phyloP scores from a whole-genome alignment of 2,888 invertebrate species.

The Papilio demoleus region DNA sequence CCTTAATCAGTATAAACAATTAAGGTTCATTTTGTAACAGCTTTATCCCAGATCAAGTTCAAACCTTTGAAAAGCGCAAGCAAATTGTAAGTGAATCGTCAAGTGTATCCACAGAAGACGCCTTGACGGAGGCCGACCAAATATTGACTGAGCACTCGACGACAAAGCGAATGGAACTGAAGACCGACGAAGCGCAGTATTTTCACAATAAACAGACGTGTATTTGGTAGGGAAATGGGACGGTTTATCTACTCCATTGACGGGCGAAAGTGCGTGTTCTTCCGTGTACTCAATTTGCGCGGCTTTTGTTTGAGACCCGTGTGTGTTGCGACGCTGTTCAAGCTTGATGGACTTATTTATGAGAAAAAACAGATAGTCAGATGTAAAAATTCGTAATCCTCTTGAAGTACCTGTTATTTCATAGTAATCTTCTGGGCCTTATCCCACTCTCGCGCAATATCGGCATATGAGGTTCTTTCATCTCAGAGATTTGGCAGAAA shows the following conservation, averaged over 20 bases:
- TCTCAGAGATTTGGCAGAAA: too few species aligned
- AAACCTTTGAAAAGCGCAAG: conserved; percentile 39
- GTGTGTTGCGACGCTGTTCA: neutral
- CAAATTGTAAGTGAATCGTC: conserved; percentile 34
- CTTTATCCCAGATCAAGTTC: conserved; percentile 22
- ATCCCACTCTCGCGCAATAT: too few species aligned
- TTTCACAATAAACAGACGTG: conserved; percentile 62
- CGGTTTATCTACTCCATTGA: conserved; percentile 45
- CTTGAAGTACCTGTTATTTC: too few species aligned
- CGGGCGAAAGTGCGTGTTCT: conserved; percentile 41
- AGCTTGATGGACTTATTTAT: conserved; percentile 18
- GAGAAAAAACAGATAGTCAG: neutral
- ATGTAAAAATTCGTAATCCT: neutral
- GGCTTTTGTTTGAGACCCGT: conserved; percentile 33
- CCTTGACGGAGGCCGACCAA: conserved; percentile 50
- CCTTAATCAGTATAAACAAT: neutral
- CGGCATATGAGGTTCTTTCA: too few species aligned
- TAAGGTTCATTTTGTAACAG: neutral
- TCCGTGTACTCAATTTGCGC: conserved; percentile 40
- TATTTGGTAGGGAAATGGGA: conserved; percentile 61
- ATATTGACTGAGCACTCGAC: conserved; percentile 71
- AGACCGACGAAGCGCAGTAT: conserved; percentile 51
- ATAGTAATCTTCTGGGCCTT: too few species aligned
- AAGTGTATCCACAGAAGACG: conserved; percentile 43
- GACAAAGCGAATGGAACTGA: conserved; percentile 64